phyloP scores from a whole-genome alignment of 2,888 invertebrate genomes.

The Norana najaformis region DNA sequence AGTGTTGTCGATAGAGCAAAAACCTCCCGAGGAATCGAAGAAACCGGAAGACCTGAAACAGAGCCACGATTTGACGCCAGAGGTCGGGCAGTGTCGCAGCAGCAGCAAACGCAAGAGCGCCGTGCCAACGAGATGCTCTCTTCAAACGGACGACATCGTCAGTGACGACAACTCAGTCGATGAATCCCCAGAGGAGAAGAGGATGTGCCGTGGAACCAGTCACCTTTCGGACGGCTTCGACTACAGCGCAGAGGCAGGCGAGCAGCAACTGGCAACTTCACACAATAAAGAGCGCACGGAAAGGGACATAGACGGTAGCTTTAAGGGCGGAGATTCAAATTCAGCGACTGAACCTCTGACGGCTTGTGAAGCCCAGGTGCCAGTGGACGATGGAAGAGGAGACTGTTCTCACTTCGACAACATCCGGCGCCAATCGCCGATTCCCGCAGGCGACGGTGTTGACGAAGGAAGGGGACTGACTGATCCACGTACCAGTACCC shows the following conservation, averaged over 20 bases:
- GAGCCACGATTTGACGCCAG: background rate
- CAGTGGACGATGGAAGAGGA: background rate
- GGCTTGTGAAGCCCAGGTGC: background rate
- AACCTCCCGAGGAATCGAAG: background rate
- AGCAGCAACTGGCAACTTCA: background rate
- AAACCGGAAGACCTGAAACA: background rate
- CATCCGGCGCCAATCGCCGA: background rate
- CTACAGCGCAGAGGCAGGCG: background rate
- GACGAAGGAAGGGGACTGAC: background rate
- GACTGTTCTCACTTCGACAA: background rate
- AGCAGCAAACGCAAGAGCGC: slow-evolving; percentile 52
- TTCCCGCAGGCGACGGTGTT: background rate
- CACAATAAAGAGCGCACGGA: background rate
- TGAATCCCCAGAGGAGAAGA: background rate
- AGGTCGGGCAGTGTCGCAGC: slow-evolving; percentile 30
- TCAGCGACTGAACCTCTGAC: slow-evolving; percentile 10
- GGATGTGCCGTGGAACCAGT: background rate
- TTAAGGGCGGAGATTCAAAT: background rate
- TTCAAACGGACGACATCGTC: slow-evolving; percentile 48
- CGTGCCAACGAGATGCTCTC: slow-evolving; percentile 54
- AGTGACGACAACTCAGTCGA: slow-evolving; percentile 50
- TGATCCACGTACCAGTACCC: background rate
- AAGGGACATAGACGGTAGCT: background rate
- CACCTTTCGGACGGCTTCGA: background rate
- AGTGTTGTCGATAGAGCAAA: background rate